phyloP scores from a whole-genome alignment of 2,113 vertebrate species.

The Oryzias javanicus region DNA sequence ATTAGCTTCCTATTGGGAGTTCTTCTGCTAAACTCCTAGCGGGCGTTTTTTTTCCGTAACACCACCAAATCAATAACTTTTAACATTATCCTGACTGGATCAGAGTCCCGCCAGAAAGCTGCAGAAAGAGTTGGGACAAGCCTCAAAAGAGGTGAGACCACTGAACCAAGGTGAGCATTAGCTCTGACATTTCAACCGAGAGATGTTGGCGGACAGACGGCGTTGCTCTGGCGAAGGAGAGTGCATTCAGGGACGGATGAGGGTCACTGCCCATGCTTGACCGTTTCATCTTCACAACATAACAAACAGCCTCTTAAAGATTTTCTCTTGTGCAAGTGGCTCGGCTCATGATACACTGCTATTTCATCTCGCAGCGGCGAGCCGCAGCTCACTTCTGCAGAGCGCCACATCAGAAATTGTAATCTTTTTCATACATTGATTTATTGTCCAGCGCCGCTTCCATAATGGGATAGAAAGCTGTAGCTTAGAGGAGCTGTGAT shows the following conservation, averaged over 20 bases:
- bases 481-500: slow-evolving; percentile 32
- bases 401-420: slow-evolving; percentile 4
- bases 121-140: slow-evolving; percentile 19
- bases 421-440: slow-evolving; percentile 37
- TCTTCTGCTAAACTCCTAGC: slow-evolving; percentile 46
- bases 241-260: slow-evolving; percentile 16
- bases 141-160: slow-evolving; percentile 13
- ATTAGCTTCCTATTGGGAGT: slow-evolving; percentile 53
- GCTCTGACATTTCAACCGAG: slow-evolving; percentile 40
- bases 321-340: background rate
- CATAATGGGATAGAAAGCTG: slow-evolving; percentile 52
- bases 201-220: slow-evolving; percentile 5
- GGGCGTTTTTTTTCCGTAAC: slow-evolving; percentile 44
- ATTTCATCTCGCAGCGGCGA: slow-evolving; percentile 20
- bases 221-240: slow-evolving; percentile 4
- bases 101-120: slow-evolving; percentile 18
- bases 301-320: slow-evolving; percentile 31
- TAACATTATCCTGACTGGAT: slow-evolving; percentile 46
- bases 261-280: slow-evolving; percentile 48
- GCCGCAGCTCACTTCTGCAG: background rate
- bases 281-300: slow-evolving; percentile 38
- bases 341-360: slow-evolving; percentile 24
- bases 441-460: slow-evolving; percentile 45
- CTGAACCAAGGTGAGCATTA: slow-evolving; percentile 35
- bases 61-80: slow-evolving; percentile 64